A percentile compares a stretch with the other conserved stretches of the same genome.
Evolutionary conservation across 2,113 vertebrate species (phyloP).

Genomic region (Myrmophylax atrothorax): DNA sequence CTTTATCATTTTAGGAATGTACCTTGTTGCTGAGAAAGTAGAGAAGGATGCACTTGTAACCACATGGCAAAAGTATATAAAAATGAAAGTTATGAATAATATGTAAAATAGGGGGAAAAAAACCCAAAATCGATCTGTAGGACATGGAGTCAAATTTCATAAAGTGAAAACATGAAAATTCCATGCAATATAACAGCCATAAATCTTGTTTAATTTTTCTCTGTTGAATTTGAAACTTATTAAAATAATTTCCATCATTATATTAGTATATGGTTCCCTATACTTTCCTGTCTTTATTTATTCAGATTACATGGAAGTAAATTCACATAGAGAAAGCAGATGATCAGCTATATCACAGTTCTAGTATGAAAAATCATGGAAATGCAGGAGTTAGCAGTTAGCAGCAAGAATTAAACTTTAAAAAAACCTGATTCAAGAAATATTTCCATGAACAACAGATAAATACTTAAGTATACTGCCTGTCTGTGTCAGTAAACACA

Average conservation of each 20-base stretch:
- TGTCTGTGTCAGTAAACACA: background rate
- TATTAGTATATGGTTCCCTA: background rate
- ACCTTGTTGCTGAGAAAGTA: background rate
- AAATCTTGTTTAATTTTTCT: background rate
- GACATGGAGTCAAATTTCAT: background rate
- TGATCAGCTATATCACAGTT: background rate
- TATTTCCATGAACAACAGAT: background rate
- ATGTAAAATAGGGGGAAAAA: background rate
- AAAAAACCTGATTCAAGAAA: background rate
- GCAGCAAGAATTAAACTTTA: background rate
- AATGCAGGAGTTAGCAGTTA: background rate
- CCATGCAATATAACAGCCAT: background rate
- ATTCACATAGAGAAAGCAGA: background rate
- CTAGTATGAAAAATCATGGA: background rate
- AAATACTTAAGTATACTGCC: background rate
- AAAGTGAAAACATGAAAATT: background rate
- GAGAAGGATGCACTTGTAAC: background rate
- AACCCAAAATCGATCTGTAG: accelerated
- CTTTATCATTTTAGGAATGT: background rate
- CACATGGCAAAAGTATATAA: background rate
- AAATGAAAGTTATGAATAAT: background rate
- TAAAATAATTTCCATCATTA: background rate
- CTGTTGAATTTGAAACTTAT: background rate
- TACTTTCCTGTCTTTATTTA: background rate
- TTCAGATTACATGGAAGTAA: constrained; percentile 4